Conservation (phyloP, 2,113 vertebrate genomes). For the Bothrops jararaca region DNA sequence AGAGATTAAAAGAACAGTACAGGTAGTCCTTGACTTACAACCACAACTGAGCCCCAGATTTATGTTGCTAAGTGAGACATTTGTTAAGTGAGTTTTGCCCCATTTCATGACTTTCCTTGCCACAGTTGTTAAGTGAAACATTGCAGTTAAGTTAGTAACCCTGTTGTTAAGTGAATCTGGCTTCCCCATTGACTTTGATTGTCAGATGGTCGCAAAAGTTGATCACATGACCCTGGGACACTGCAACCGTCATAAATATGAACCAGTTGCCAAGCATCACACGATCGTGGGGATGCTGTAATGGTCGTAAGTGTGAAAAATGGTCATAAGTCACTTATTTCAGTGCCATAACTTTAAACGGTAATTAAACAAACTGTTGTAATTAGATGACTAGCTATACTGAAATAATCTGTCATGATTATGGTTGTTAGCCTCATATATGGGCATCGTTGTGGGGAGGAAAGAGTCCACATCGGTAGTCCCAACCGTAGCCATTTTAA, state of each 20-base stretch:
- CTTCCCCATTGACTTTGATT: not conserved
- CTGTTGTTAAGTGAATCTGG: not conserved
- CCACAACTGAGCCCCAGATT: not conserved
- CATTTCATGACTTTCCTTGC: not conserved
- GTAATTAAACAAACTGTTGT: not conserved
- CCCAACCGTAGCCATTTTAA: not conserved
- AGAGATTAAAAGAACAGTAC: not conserved
- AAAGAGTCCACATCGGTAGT: not conserved
- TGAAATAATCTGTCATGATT: not conserved
- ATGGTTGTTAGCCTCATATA: not conserved
- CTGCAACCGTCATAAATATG: not conserved
- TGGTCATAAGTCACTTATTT: not conserved
- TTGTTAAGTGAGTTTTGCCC: not conserved
- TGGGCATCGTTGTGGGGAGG: not conserved
- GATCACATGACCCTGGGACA: not conserved
- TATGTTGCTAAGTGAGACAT: not conserved
- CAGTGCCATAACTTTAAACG: not conserved
- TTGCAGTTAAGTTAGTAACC: not conserved
- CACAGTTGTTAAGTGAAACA: not conserved
- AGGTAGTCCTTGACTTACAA: not conserved
- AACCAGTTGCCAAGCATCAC: not conserved
- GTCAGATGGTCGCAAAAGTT: not conserved
- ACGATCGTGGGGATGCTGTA: not conserved
- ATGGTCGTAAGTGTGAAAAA: not conserved
- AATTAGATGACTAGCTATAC: not conserved